Percentiles rank a stretch among this genome's conserved stretches.
These are phyloP conservation scores for Protobothrops mucrosquamatus DNA, from an alignment of 2,113 vertebrate species.

Conservation along the genomic window DNA sequence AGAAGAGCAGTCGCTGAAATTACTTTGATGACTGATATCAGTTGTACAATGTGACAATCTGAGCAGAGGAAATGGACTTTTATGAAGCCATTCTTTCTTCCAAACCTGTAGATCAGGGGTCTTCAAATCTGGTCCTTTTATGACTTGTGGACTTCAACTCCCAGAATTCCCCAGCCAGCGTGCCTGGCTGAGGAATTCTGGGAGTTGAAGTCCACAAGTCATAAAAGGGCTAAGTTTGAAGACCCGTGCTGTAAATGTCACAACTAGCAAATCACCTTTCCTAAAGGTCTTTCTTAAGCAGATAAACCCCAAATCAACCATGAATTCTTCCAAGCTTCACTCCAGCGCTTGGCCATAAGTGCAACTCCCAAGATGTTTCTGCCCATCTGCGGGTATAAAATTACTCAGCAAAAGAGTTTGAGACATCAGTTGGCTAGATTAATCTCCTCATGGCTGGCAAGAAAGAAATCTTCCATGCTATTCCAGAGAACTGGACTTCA, in stretches of 20 bases:
- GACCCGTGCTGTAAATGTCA: background rate
- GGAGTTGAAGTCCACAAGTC: too few species aligned
- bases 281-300: background rate
- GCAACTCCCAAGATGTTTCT: background rate
- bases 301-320: too few species aligned
- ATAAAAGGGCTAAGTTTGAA: too few species aligned
- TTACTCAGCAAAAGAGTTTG: background rate
- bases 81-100: background rate
- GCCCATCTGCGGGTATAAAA: background rate
- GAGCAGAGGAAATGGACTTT: background rate
- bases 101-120: background rate
- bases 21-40: background rate
- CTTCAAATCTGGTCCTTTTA: too few species aligned
- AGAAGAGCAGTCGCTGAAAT: background rate
- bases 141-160: too few species aligned
- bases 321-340: too few species aligned
- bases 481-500: too few species aligned
- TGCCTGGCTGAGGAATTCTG: too few species aligned
- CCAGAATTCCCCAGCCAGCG: too few species aligned
- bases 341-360: background rate
- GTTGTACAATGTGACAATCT: background rate
- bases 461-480: too few species aligned
- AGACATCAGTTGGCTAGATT: background rate
- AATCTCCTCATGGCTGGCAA: too few species aligned
- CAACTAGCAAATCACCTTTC: background rate